These are phyloP conservation scores for Pristionchus mayeri DNA, from an alignment of 2,888 invertebrate species.

Conservation along the genomic window DNA sequence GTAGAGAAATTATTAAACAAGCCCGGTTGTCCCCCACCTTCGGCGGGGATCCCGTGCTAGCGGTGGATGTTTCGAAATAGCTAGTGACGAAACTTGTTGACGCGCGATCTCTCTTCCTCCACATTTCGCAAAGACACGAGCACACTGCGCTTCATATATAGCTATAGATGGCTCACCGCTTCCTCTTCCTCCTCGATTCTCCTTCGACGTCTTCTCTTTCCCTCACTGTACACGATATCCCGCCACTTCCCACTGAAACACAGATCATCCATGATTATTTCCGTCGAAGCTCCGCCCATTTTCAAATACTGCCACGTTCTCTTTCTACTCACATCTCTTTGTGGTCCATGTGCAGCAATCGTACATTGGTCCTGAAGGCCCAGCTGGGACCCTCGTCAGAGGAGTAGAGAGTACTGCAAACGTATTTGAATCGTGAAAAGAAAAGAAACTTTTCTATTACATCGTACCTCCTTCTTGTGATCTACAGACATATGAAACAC, in stretches of 20 bases:
- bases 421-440: background rate
- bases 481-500: too few relatives aligned
- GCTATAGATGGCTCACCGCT: background rate
- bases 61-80: too few relatives aligned
- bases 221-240: constrained; percentile 40
- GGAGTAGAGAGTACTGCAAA: constrained; percentile 64
- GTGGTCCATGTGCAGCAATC: constrained; percentile 60
- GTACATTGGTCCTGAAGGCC: constrained; percentile 64
- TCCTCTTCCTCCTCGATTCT: background rate
- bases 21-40: too few relatives aligned
- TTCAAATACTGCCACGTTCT: background rate
- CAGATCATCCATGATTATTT: too few relatives aligned
- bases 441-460: too few relatives aligned
- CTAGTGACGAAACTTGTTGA: too few relatives aligned
- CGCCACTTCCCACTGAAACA: constrained; percentile 47
- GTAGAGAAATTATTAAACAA: too few relatives aligned
- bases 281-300: background rate
- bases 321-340: constrained; percentile 56
- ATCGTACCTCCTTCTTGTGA: too few relatives aligned
- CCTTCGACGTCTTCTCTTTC: background rate
- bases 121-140: too few relatives aligned
- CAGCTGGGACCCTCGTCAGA: constrained; percentile 70
- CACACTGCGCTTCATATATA: too few relatives aligned
- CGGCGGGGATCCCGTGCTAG: too few relatives aligned
- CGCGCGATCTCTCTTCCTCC: too few relatives aligned